phyloP scores from a whole-genome alignment of 1,140 invertebrate genomes.

The Lucilia sericata region DNA sequence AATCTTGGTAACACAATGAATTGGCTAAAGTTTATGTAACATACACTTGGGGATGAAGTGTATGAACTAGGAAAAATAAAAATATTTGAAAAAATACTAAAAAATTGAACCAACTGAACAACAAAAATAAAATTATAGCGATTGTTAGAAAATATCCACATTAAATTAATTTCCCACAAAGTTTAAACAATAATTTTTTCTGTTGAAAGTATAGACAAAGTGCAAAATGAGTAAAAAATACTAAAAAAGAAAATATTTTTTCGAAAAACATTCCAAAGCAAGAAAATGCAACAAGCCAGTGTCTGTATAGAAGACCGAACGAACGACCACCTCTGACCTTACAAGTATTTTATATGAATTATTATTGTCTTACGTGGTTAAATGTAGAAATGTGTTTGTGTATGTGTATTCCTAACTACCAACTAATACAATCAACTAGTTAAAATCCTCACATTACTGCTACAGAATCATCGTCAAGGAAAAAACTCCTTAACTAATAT shows the following conservation, averaged over 20 bases:
- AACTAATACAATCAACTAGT: not conserved
- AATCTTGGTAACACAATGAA: constrained; percentile 25
- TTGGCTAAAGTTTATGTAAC: not conserved
- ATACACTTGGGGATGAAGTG: not conserved
- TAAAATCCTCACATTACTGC: not conserved
- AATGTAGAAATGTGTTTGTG: not conserved
- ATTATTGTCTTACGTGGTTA: not conserved
- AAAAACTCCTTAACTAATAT: not conserved
- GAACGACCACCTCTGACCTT: not conserved
- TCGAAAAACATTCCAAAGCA: not conserved
- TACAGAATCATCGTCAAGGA: not conserved
- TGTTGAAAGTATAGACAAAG: not conserved
- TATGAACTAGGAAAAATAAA: not conserved
- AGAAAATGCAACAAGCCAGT: not conserved
- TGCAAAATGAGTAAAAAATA: not conserved
- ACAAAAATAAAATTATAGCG: too few relatives aligned
- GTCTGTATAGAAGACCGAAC: not conserved
- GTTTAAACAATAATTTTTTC: constrained; percentile 25
- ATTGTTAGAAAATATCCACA: too few relatives aligned
- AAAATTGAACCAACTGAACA: too few relatives aligned
- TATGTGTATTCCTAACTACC: not conserved
- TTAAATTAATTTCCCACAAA: constrained; percentile 13
- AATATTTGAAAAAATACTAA: too few relatives aligned
- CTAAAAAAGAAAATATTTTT: not conserved
- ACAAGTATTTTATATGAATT: constrained; percentile 1